Evolutionary conservation across 2,113 vertebrate genomes (phyloP), one percentile per base, ranked within the genome.

Genomic region (Atlantisia rogersi): DNA sequence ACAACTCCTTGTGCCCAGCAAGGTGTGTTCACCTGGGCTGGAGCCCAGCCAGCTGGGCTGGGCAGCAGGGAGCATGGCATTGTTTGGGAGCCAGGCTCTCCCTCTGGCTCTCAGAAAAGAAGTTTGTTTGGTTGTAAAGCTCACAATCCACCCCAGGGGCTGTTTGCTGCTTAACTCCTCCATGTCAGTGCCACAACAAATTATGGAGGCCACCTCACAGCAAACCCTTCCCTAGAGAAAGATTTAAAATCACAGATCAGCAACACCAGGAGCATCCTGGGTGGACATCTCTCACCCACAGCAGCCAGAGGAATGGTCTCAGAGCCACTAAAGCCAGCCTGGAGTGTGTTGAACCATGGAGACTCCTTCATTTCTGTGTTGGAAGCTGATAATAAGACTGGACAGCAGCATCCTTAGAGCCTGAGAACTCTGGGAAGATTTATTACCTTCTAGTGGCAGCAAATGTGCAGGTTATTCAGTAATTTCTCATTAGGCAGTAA

Each of bases 11-110:
- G 83, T 92, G 15, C 48, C 39, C 40, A 52, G 83, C 32, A 60
- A 86, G 87, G 84, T 71, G 84, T 4, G 63, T 22, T 82, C 79
- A 32, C 85, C 90, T 52, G 79, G 81, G 59, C 91, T 68, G 90
- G 58, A 60, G 70, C 80, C 10, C 3, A 0, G 58, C 55, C 93
- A 76, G 75, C 56, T 1, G 81, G 42, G 79, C 79, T 31, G 93
- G 84, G 65, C 80, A 64, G 69, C 69, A 15, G 26, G 8, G 58
- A 15, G 77, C 68, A 12, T n/a, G 26, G 90, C 55, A 4, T 25
- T 10, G 50, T n/a, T 22, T 4, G 42, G 60, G 69, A 82, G 62
- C 83, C 77, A 59, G 28, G 21, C 28, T 48, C 76, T 62, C 65
- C 75, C 32, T 37, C 48, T 39, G 73, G 39, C 77, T 24, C 37